Conservation (phyloP, 2,888 invertebrate genomes). For the Sycophila texana region DNA sequence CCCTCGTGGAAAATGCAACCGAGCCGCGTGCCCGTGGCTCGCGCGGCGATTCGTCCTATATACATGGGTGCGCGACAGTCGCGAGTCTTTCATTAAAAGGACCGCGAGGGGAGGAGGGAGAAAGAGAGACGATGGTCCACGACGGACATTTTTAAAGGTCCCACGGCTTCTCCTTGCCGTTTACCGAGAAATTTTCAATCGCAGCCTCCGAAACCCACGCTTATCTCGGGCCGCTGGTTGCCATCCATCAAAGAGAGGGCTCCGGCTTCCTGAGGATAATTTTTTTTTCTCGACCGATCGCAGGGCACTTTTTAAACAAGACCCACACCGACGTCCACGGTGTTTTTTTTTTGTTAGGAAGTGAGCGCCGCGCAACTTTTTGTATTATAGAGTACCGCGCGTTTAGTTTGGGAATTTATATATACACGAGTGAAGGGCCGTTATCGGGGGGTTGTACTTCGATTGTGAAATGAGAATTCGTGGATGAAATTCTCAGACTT, state of each 20-base stretch:
- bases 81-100: neutral
- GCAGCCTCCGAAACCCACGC: neutral
- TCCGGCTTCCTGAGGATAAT: conserved; percentile 31
- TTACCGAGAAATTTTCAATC: conserved; percentile 26
- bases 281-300: neutral
- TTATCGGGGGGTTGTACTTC: too few relatives aligned
- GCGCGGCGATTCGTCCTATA: neutral
- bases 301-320: neutral
- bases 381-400: neutral
- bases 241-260: conserved; percentile 30
- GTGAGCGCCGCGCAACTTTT: neutral
- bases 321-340: conserved; percentile 18
- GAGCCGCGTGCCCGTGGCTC: conserved; percentile 12
- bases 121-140: neutral
- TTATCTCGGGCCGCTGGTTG: conserved; percentile 25
- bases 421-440: neutral
- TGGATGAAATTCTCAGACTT: neutral
- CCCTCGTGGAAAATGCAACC: conserved; percentile 51
- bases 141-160: conserved; percentile 37
- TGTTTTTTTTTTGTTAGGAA: neutral
- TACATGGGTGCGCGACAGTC: neutral
- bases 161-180: conserved; percentile 27
- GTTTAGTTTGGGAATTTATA: neutral
- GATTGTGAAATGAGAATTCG: neutral
- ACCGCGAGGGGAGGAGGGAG: too few relatives aligned